Evolutionary conservation across 2,888 invertebrate genomes (phyloP), one percentile per base, ranked within the genome.

Genomic region (Saturnia pavonia): DNA sequence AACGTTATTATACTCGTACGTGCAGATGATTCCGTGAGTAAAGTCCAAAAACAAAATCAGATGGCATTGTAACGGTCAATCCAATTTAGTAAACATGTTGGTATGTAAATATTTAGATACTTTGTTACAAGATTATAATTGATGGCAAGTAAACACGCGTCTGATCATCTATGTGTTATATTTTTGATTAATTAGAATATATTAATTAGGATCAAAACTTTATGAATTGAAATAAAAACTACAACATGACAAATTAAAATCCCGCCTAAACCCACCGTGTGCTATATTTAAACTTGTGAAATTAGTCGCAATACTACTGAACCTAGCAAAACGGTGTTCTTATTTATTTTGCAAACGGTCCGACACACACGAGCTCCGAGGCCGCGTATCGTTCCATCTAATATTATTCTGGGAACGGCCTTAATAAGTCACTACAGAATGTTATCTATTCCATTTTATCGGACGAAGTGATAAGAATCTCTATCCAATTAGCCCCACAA

Each of bases 371-470:
- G 84, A 85, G 74, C 79, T 77, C 80, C 86, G 81, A 78, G 81
- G 78, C 76, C 82, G 82, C 89, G 87, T 94, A 94, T 94, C 94
- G 86, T 82, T 75, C 89, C 86, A 94, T 94, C 94, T 94, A 94
- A 94, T 94, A 94, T 94, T 94, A 94, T 94, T 94, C 94, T 94
- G 94, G 94, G 94, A 94, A 94, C 94, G 92, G 90, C 94, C 94
- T 94, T 94, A 94, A 94, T 94, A 94, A 94, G 94, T 94, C 94
- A 94, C 90, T 92, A 94, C 92, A 94, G 94, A 94, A 94, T 94
- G 94, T 94, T 94, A 94, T 94, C 94, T 94, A 89, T 90, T 89
- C 90, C 94, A 94, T 94, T 94, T 94, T 94, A 94, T 94, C 94
- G 87, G 88, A 81, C 82, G 84, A 75, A 73, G 79, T 83, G 94